Base-by-base conservation (phyloP, 2,797 vertebrate genomes). In the Coracias cyanogaster region DNA sequence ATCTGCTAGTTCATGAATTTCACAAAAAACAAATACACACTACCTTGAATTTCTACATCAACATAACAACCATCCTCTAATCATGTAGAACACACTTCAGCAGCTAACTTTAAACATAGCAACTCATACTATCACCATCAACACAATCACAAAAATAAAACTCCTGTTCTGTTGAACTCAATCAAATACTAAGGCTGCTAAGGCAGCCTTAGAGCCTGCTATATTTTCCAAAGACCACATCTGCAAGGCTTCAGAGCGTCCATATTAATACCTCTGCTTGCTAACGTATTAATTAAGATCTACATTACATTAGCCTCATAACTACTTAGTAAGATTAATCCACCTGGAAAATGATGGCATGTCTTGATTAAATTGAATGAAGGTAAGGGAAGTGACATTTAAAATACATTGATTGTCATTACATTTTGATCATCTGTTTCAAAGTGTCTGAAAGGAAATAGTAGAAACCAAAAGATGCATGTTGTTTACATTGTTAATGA, bases 251-350 rank as follows among this genome's bases (percentile, higher is more conserved):
- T 77, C 71, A 25, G 1, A 67, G 79, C 3, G 57, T 96, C 96
- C 97, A 93, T 94, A 95, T 92, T 91, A 91, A 81, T 7, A 93
- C 85, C 97, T 97, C 87, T 97, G 95, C 97, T 82, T 65, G 49
- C 61, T 97, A 97, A 96, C 3, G 57, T 96, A 93, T 96, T 97
- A 98, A 98, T 98, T 95, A 97, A 94, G 83, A 97, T 69, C 89
- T 96, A 97, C 93, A 95, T 96, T 96, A 97, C 97, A 97, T 96
- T 97, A 97, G 96, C 95, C 92, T 96, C 83, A 24, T 97, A 98
- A 96, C 96, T 97, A 96, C 91, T 97, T 96, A 97, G 95, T 97
- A 97, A 97, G 95, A 97, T 98, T 97, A 98, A 98, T 95, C 94
- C 97, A 90, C 94, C 92, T 96, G 94, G 96, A 96, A 98, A 97